A percentile compares a stretch with the other conserved stretches of the same genome.
These are phyloP conservation scores for Zeugodacus cucurbitae DNA, from an alignment of 1,140 invertebrate species.

Conservation along the genomic window DNA sequence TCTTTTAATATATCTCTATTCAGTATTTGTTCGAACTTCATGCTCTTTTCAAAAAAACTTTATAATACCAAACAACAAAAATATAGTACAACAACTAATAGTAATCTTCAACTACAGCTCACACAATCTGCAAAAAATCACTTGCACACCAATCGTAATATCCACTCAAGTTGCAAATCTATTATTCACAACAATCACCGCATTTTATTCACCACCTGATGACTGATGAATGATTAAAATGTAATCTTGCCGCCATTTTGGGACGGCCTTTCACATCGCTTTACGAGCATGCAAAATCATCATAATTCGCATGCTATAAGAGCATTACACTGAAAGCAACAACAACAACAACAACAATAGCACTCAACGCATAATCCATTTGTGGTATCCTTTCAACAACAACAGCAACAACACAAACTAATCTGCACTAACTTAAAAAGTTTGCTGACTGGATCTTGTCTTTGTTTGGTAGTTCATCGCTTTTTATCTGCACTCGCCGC, in stretches of 20 bases:
- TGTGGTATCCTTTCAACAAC: background rate
- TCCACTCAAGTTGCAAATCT: background rate
- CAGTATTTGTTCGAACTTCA: too few relatives aligned
- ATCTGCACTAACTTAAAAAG: background rate
- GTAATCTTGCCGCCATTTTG: background rate
- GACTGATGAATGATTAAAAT: conserved; percentile 1
- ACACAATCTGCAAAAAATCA: background rate
- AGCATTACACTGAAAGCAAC: background rate
- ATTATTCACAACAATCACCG: background rate
- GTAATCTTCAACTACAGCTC: too few relatives aligned
- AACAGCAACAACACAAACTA: background rate
- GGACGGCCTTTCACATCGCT: background rate
- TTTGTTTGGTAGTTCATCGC: conserved; percentile 15
- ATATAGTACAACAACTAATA: too few relatives aligned
- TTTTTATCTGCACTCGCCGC: background rate
- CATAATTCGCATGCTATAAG: background rate
- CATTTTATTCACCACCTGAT: background rate
- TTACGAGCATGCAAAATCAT: background rate
- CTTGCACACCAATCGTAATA: background rate
- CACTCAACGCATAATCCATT: background rate
- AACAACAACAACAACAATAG: background rate
- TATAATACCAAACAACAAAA: too few relatives aligned
- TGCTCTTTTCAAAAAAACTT: too few relatives aligned
- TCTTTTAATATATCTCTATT: too few relatives aligned
- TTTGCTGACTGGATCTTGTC: background rate